Evolutionary conservation across 2,888 invertebrate genomes (phyloP).

Genomic region (Sphecodes monilicornis): DNA sequence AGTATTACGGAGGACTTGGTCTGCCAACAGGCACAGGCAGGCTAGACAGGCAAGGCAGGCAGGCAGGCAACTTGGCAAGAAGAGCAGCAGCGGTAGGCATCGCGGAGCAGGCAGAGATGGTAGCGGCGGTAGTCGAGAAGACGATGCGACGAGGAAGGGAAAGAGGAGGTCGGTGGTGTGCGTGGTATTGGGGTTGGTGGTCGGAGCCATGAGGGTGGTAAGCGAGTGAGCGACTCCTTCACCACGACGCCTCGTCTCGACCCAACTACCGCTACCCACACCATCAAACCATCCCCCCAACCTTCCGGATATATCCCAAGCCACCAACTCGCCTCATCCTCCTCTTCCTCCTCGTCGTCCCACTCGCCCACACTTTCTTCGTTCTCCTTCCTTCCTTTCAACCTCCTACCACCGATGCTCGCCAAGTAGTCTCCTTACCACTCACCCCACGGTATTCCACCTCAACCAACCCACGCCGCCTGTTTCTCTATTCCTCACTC

Average conservation of each 20-base stretch:
- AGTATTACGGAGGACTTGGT: slow-evolving; percentile 80
- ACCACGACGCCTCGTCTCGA: slow-evolving; percentile 76
- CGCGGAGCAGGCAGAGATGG: slow-evolving; percentile 58
- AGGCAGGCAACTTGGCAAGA: slow-evolving; percentile 72
- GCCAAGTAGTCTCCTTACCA: slow-evolving; percentile 61
- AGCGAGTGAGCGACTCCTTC: slow-evolving; percentile 78
- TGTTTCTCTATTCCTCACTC: slow-evolving; percentile 72
- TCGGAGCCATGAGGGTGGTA: slow-evolving; percentile 73
- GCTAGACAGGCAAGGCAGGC: slow-evolving; percentile 66
- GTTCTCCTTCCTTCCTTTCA: slow-evolving; percentile 45
- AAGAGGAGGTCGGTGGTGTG: slow-evolving; percentile 61
- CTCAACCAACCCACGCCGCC: slow-evolving; percentile 69
- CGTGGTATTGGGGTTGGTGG: slow-evolving; percentile 74
- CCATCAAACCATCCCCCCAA: slow-evolving; percentile 54
- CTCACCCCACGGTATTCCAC: slow-evolving; percentile 64
- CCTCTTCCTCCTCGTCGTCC: slow-evolving; percentile 48
- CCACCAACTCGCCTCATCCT: slow-evolving; percentile 67
- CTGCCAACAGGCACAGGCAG: slow-evolving; percentile 75
- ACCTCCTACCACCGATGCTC: slow-evolving; percentile 32
- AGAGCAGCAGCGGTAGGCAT: slow-evolving; percentile 29
- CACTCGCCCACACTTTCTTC: slow-evolving; percentile 35
- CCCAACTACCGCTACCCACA: slow-evolving; percentile 68
- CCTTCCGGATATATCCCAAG: slow-evolving; percentile 75
- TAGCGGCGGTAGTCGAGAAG: slow-evolving; percentile 63
- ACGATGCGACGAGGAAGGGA: slow-evolving; percentile 41